Conservation (phyloP, 2,888 invertebrate genomes). For the Itoplectis maculator region DNA sequence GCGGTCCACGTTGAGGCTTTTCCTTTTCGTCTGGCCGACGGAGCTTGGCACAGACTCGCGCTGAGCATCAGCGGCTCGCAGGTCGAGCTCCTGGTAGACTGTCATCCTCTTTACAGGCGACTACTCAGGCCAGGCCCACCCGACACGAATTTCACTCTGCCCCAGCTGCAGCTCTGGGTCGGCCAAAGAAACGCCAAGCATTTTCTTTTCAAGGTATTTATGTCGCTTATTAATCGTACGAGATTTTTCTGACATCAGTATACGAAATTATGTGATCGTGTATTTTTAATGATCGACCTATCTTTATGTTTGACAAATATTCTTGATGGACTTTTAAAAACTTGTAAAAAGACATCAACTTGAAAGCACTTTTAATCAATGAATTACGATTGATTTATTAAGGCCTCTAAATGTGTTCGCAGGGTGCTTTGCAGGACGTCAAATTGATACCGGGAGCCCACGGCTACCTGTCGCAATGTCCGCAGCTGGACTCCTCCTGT, state of each 20-base stretch:
- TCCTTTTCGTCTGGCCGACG: conserved; percentile 94
- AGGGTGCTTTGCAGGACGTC: conserved; percentile 96
- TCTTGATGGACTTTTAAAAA: not conserved
- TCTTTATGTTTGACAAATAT: too few species aligned
- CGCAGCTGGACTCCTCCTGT: conserved; percentile 93
- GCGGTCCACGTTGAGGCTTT: conserved; percentile 93
- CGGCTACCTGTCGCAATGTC: conserved; percentile 95
- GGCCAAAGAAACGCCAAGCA: conserved; percentile 95
- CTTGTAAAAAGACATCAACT: too few species aligned
- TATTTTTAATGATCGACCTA: too few species aligned
- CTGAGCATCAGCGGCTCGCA: conserved; percentile 93
- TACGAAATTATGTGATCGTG: not conserved
- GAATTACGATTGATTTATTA: too few species aligned
- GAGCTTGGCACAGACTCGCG: conserved; percentile 94
- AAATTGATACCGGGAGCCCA: conserved; percentile 93
- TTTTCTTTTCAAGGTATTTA: conserved; percentile 94
- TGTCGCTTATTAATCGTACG: not conserved
- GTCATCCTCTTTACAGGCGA: conserved; percentile 93
- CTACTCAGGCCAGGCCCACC: conserved; percentile 90
- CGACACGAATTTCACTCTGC: conserved; percentile 91
- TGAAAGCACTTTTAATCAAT: too few species aligned
- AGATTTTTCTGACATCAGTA: not conserved
- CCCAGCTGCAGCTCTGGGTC: conserved; percentile 92
- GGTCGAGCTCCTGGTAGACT: conserved; percentile 94
- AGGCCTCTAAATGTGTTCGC: too few species aligned